Evolutionary conservation across 2,797 vertebrate species (phyloP), one percentile per base, ranked within the genome.

Genomic region (Galaxias olidus): DNA sequence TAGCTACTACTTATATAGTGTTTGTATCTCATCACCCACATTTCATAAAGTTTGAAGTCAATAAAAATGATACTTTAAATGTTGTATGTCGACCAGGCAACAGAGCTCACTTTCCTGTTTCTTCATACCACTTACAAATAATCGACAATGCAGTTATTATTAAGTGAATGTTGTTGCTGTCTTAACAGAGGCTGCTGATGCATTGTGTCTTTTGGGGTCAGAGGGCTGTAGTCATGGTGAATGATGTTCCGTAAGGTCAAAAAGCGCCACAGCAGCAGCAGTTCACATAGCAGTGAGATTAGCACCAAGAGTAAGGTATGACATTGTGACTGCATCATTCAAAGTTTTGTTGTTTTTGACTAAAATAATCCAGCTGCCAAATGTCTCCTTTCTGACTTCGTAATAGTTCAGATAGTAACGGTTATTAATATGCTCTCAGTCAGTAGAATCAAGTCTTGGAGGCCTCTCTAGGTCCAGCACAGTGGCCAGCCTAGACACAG

Each of bases 181-280:
- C 30, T 30, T 30, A 2, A 30, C 30, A 30, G 30, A 6, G 30
- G 30, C 30, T 30, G 30, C 30, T 30, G 30, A 30, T 30, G 30
- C 30, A 30, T 30, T 30, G 30, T 30, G 6, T 30, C 6, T 30
- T 30, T 30, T 30, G 30, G 30, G 66, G 59, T 77, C 66, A 76
- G 78, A 88, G 77, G 66, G 66, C 63, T 40, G 78, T 83, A 73
- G 86, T 85, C 83, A 92, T 94, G 93, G 88, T 92, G 91, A 92
- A 96, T 86, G 88, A 93, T 99, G 98, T 99, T 99, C 74, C 94
- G 97, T 64, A 99, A 99, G 87, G 96, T 93, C 44, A 99, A 99
- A 76, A 99, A 98, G 78, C 92, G 97, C 11, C 97, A 99, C 90
- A 99, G 97, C 84, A 99, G 97, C 77, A 99, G 97, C 92, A 99